phyloP scores from a whole-genome alignment of 2,113 vertebrate genomes.

The Regulus satrapa region DNA sequence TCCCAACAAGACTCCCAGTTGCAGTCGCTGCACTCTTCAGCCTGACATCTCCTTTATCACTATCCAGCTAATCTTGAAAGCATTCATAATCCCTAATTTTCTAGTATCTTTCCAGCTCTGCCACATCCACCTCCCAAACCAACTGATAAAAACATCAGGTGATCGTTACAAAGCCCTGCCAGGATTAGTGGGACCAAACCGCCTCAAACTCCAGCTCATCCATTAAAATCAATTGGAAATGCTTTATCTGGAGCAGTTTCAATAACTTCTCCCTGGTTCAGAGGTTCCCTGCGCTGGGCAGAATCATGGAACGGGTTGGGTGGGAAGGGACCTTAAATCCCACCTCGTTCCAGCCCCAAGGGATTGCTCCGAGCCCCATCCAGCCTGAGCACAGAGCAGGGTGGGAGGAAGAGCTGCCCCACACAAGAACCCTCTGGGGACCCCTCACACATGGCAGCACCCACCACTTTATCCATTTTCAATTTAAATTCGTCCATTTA shows the following conservation, averaged over 20 bases:
- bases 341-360: not conserved
- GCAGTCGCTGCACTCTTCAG: not conserved
- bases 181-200: not conserved
- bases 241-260: not conserved
- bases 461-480: rapidly evolving
- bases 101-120: not conserved
- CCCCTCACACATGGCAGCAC: rapidly evolving
- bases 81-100: not conserved
- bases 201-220: not conserved
- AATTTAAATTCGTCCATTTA: too few species aligned
- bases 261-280: not conserved
- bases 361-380: not conserved
- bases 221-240: rapidly evolving
- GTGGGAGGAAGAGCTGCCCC: not conserved
- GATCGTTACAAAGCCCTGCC: not conserved
- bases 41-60: not conserved
- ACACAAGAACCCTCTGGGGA: not conserved
- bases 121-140: not conserved
- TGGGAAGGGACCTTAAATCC: not conserved
- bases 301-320: not conserved
- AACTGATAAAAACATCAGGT: not conserved
- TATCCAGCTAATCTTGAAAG: not conserved
- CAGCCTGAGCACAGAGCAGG: rapidly evolving
- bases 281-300: not conserved
- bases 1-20: not conserved